A percentile compares a stretch with the other conserved stretches of the same genome.
Conservation (phyloP, 2,888 invertebrate species). For the Caenorhabditis sp. region DNA sequence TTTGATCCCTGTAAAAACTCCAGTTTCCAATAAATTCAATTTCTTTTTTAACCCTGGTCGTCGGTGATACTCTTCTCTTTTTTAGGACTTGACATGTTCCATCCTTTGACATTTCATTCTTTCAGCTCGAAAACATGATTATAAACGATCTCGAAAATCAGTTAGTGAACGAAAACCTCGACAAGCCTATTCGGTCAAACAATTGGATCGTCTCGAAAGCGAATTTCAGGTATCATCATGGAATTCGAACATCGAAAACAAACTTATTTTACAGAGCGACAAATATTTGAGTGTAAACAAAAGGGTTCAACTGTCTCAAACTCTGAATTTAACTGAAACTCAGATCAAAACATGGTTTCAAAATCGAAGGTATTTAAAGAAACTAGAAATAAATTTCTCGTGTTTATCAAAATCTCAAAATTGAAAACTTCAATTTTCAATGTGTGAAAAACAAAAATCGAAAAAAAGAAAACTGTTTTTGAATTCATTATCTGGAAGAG, state of each 20-base stretch:
- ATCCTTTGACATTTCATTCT: neutral
- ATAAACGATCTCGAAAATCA: conserved; percentile 83
- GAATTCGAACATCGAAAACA: conserved; percentile 71
- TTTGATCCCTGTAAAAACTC: neutral
- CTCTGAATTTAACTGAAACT: conserved; percentile 86
- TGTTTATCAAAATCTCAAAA: too few species aligned
- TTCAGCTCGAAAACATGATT: conserved; percentile 78
- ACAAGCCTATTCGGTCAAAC: conserved; percentile 94
- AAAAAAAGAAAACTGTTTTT: too few species aligned
- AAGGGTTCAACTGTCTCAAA: conserved; percentile 89
- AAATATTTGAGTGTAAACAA: conserved; percentile 95
- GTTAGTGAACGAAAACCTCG: conserved; percentile 91
- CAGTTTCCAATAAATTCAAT: neutral
- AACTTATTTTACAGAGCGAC: conserved; percentile 77
- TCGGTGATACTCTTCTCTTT: too few species aligned
- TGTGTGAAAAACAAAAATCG: too few species aligned
- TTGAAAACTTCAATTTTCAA: too few species aligned
- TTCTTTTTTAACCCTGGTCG: too few species aligned
- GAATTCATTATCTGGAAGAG: too few species aligned
- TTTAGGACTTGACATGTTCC: too few species aligned
- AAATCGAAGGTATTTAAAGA: conserved; percentile 77
- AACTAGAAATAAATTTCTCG: too few species aligned
- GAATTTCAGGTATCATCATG: conserved; percentile 91
- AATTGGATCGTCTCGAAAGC: conserved; percentile 86
- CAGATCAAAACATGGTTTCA: conserved; percentile 98